These are phyloP conservation scores for Setophaga kirtlandii DNA, from an alignment of 2,113 vertebrate genomes.

Conservation along the genomic window DNA sequence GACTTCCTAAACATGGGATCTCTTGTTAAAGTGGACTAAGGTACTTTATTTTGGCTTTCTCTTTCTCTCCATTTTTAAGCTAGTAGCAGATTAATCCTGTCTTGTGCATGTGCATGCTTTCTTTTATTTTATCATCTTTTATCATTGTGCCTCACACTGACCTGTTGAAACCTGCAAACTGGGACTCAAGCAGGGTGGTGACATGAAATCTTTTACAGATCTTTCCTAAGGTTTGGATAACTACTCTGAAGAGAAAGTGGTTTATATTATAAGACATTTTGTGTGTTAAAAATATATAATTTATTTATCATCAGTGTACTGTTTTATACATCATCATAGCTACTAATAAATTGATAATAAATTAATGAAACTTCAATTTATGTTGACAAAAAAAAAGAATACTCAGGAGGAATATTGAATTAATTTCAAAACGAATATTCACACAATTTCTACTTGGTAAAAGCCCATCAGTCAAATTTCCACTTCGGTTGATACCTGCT, in stretches of 20 bases:
- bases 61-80: not conserved
- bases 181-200: not conserved
- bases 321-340: not conserved
- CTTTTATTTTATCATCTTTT: not conserved
- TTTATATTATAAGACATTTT: not conserved
- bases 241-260: not conserved
- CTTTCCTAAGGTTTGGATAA: not conserved
- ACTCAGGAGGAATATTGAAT: not conserved
- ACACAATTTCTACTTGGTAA: not conserved
- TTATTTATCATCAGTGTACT: not conserved
- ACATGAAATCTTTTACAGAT: not conserved
- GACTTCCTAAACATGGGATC: not conserved
- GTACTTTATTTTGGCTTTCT: not conserved
- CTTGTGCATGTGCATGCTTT: not conserved
- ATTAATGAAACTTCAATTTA: not conserved
- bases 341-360: not conserved
- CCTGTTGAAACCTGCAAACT: not conserved
- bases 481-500: not conserved
- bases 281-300: rapidly evolving
- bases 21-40: not conserved
- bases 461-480: not conserved
- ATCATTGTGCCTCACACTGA: not conserved
- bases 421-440: not conserved
- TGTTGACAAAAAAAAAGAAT: not conserved
- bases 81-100: not conserved